Percentiles rank a stretch among this genome's conserved stretches.
Evolutionary conservation across 2,888 invertebrate genomes (phyloP).

Genomic region (Congeria kusceri): DNA sequence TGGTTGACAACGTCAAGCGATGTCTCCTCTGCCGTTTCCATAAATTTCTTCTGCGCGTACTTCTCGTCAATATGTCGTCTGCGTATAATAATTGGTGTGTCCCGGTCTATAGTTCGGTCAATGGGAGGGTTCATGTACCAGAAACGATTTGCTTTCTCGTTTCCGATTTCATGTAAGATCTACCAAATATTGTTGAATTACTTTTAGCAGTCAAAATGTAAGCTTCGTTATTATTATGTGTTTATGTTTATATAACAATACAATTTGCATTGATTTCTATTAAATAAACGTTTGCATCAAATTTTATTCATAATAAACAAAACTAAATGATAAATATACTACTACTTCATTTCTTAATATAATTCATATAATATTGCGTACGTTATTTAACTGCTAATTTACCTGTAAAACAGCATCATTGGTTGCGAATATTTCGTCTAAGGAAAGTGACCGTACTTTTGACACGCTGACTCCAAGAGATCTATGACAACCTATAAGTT

Average conservation of each 20-base stretch:
- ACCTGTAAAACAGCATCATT: slow-evolving; percentile 35
- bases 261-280: too few relatives aligned
- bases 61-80: slow-evolving; percentile 76
- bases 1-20: too few relatives aligned
- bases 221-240: too few relatives aligned
- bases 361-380: too few relatives aligned
- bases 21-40: background rate
- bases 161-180: slow-evolving; percentile 82
- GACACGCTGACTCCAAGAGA: slow-evolving; percentile 96
- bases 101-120: slow-evolving; percentile 50
- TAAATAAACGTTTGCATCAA: too few relatives aligned
- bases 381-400: too few relatives aligned
- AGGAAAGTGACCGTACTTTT: slow-evolving; percentile 92
- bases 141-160: slow-evolving; percentile 80
- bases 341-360: too few relatives aligned
- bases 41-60: slow-evolving; percentile 68
- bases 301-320: too few relatives aligned
- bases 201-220: too few relatives aligned
- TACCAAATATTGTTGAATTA: slow-evolving; percentile 42
- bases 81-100: slow-evolving; percentile 68
- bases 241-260: too few relatives aligned
- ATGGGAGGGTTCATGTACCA: slow-evolving; percentile 72
- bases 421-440: slow-evolving; percentile 82
- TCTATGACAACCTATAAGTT: slow-evolving; percentile 90
- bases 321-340: too few relatives aligned